Evolutionary conservation across 35 echinoderm and acorn worm genomes (phyloP), one percentile per base, ranked within the genome.

Genomic region (Apostichopus californicus): DNA sequence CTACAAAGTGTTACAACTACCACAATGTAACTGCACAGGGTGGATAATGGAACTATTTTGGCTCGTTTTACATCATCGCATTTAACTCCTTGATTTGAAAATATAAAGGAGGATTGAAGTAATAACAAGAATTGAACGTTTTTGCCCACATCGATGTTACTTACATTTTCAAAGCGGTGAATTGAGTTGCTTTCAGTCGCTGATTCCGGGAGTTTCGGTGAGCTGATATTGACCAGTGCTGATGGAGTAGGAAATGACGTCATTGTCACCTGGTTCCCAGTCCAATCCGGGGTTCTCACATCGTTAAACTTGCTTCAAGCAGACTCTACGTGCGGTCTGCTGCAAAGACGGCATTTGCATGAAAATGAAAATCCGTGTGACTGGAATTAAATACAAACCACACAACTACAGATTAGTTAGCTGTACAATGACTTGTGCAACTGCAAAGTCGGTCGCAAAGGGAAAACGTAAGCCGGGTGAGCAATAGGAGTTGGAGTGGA

Each of bases 231-330:
- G 71, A 75, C 71, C 71, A 75, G 17, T 75, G 71, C 21, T 75
- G 71, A 75, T 75, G 71, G 71, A 75, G n/a, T 75, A 75, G 71
- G 71, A 75, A 75, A 75, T 75, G 71, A 75, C 71, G 71, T 75
- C 71, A 75, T 75, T 75, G 71, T 75, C 71, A 75, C 71, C 71
- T n/a, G 71, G 71, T 75, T 75, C 71, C 12, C 71, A 20, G 6
- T 75, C n/a, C 71, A 75, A 75, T 75, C 71, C 71, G 71, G 71
- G 71, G 71, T 22, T 73, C 71, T 75, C 17, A 7, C 14, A 18
- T 20, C 14, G 5, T 75, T 75, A 75, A 75, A 75, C 71, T 75
- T 75, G 71, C 21, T 75, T 18, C 71, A 75, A 75, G 17, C 71
- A 75, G 71, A 75, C 4, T 6, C 6, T 18, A 8, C 64, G 18